Base-by-base conservation (phyloP, 2,113 vertebrate species). In the Nyctibius bracteatus region DNA sequence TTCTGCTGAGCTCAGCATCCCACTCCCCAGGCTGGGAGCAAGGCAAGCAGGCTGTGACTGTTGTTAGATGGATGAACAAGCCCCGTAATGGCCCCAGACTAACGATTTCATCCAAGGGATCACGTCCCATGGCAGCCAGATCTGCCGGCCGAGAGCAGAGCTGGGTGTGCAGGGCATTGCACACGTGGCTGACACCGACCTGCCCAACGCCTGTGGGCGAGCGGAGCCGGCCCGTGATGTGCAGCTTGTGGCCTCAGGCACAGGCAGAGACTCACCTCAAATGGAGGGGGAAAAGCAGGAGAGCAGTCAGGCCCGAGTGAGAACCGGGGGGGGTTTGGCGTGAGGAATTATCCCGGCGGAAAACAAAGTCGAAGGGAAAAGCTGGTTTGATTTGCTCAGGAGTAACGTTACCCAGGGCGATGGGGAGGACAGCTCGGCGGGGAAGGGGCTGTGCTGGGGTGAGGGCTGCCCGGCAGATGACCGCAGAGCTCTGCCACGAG, bases 131-230 rank as follows among this genome's bases (percentile, higher is more conserved):
- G 5, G 44, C 57, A 52, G 52, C 44, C 28, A 6, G 41, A 16
- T 18, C 51, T 88, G 39, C 30, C 51, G 14, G 66, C 41, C 5
- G 5, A 55, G 51, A 44, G 58, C 44, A 15, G 43, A 35, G 28
- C 25, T 12, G 51, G 37, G 33, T 1, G 9, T 5, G 14, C 0
- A 1, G 25, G 51, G 35, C 8, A 2, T 10, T 8, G 10, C 54
- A 2, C 17, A 12, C 2, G 1, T 16, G 17, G 73, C 27, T 37
- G 59, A 5, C 30, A 6, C 4, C 5, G 3, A 16, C 54, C 68
- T 0, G 0, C n/a, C 28, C 43, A 4, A 3, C 2, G 5, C 33
- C 44, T 3, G 0, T 0, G 12, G 70, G 55, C 33, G 28, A 39
- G 47, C 7, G 2, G 54, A 33, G 47, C 47, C 0, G 4, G 22